phyloP scores from a whole-genome alignment of 2,888 invertebrate genomes.

The Atethmia centrago region DNA sequence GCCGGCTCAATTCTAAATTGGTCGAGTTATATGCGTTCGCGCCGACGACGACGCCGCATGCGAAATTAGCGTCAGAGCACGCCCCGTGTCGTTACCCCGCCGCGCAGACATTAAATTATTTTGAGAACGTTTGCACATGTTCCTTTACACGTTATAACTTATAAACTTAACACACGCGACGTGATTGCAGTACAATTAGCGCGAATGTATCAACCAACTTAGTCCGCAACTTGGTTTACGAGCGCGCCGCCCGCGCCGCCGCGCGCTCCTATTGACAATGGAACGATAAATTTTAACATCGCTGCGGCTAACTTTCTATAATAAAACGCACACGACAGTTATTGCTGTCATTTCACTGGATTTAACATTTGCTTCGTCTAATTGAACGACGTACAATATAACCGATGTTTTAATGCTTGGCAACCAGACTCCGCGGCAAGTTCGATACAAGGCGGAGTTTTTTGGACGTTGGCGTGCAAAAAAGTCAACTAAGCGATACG shows the following conservation, averaged over 20 bases:
- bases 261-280: slow-evolving; percentile 68
- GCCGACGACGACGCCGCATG: slow-evolving; percentile 62
- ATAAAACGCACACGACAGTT: slow-evolving; percentile 69
- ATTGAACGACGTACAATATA: slow-evolving; percentile 56
- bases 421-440: slow-evolving; percentile 72
- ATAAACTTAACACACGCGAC: slow-evolving; percentile 69
- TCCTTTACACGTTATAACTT: slow-evolving; percentile 71
- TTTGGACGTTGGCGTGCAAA: slow-evolving; percentile 81
- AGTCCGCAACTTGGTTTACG: slow-evolving; percentile 52
- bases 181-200: slow-evolving; percentile 72
- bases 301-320: slow-evolving; percentile 67
- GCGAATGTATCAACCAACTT: slow-evolving; percentile 65
- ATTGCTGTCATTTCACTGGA: slow-evolving; percentile 65
- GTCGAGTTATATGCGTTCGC: slow-evolving; percentile 72
- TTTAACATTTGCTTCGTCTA: slow-evolving; percentile 63
- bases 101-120: slow-evolving; percentile 78
- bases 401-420: slow-evolving; percentile 61
- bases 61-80: slow-evolving; percentile 69
- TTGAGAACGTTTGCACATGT: slow-evolving; percentile 79
- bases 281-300: slow-evolving; percentile 72
- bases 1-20: slow-evolving; percentile 77
- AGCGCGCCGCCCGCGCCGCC: slow-evolving; percentile 27
- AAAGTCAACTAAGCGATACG: slow-evolving; percentile 80
- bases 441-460: slow-evolving; percentile 79
- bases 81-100: slow-evolving; percentile 70